Evolutionary conservation across 2,888 invertebrate genomes (phyloP).

Genomic region (Polydrusus cervinus): DNA sequence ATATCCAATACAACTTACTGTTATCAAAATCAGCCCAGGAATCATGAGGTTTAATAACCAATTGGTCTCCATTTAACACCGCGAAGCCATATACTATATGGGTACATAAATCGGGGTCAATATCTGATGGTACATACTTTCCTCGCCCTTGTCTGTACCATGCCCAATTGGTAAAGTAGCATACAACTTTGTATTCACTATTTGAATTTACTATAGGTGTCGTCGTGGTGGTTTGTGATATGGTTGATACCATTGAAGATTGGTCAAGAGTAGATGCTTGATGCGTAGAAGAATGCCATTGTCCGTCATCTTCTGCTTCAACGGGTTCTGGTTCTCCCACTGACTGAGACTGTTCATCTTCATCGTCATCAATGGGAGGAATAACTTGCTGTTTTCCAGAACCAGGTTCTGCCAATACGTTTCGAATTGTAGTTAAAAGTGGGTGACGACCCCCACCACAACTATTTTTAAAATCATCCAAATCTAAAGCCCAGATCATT

Average conservation of each 20-base stretch:
- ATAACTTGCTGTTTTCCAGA: constrained; percentile 61
- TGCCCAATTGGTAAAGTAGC: constrained; percentile 96
- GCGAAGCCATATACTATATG: constrained; percentile 96
- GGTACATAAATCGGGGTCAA: constrained; percentile 89
- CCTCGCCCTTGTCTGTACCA: constrained; percentile 91
- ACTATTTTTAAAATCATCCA: constrained; percentile 88
- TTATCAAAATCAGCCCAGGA: constrained; percentile 93
- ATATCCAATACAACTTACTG: constrained; percentile 73
- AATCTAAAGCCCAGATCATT: constrained; percentile 93
- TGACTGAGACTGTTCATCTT: constrained; percentile 21
- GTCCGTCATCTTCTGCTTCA: constrained; percentile 54
- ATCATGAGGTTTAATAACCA: constrained; percentile 89
- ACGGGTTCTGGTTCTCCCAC: constrained; percentile 54
- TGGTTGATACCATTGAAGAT: constrained; percentile 53
- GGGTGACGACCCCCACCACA: constrained; percentile 89
- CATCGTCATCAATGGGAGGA: constrained; percentile 55
- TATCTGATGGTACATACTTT: constrained; percentile 87
- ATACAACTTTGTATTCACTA: constrained; percentile 82
- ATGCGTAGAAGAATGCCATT: constrained; percentile 22
- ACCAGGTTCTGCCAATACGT: constrained; percentile 76
- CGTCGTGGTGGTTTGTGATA: constrained; percentile 53
- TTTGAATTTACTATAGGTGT: constrained; percentile 59
- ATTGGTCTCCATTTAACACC: constrained; percentile 83
- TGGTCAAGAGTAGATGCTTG: constrained; percentile 46
- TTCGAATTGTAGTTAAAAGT: constrained; percentile 83